Conservation (phyloP, 2,888 invertebrate genomes). For the Dicycla oo region DNA sequence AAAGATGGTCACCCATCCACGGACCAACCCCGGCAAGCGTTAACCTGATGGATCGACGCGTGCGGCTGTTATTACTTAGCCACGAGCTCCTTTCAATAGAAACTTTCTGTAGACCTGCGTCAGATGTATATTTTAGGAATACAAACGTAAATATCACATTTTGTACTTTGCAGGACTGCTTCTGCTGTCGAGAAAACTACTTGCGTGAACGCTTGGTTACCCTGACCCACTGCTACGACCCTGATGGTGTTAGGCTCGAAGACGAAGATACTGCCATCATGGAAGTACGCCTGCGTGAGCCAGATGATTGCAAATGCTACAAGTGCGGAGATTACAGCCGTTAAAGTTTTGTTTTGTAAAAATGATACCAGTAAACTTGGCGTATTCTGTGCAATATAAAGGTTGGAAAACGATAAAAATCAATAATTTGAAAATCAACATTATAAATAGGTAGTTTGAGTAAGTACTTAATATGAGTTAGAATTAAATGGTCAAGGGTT, state of each 20-base stretch:
- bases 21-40: no score
- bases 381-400: background rate
- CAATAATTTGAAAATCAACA: background rate
- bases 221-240: constrained; percentile 96
- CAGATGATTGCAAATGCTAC: constrained; percentile 97
- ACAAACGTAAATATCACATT: no score
- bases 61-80: no score
- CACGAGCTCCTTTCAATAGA: no score
- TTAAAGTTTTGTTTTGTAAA: constrained; percentile 75
- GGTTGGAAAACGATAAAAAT: constrained; percentile 1
- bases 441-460: background rate
- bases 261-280: constrained; percentile 93
- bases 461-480: background rate
- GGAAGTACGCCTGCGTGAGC: constrained; percentile 96
- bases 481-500: constrained; percentile 61
- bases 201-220: constrained; percentile 95
- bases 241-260: constrained; percentile 94
- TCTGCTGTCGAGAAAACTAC: constrained; percentile 97
- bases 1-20: no score
- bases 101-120: no score
- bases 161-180: constrained; percentile 93
- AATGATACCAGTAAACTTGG: background rate
- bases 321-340: constrained; percentile 96
- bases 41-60: no score
- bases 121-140: background rate